Evolutionary conservation across 2,797 vertebrate genomes (phyloP), one percentile per base, ranked within the genome.

Genomic region (Okamejei kenojei): DNA sequence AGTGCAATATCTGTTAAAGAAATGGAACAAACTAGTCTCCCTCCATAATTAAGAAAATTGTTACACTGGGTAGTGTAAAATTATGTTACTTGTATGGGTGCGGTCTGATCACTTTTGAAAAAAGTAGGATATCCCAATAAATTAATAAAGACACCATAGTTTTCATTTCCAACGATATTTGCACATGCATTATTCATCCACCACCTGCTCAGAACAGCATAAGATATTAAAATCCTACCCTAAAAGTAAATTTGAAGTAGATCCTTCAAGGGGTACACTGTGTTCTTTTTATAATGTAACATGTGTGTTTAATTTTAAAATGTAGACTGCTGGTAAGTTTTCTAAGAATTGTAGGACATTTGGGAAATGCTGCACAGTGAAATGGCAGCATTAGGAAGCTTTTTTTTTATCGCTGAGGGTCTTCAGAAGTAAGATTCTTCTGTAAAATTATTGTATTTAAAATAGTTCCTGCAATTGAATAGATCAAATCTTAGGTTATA

Each of bases 281-380:
- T 88, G 82, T 88, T 88, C 84, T 63, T 88, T 88, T 65, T 63
- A 68, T 35, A 88, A 68, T 88, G n/a, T 19, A 88, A 65, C 84
- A 88, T 8, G 5, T 68, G n/a, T 88, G 61, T 88, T 88, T 88
- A 88, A 88, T 88, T 88, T 88, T 68, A 88, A 88, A 88, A 86
- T 61, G 58, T 58, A 86, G 13, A 61, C 29, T 68, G 32, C 29
- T 65, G 65, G 84, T 32, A 88, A 68, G 17, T 88, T 8, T 19
- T 63, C 61, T 88, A 65, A 65, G 61, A 88, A 88, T 88, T 63
- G 58, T 88, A 19, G n/a, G 84, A 63, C 29, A 88, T n/a, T 5
- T 88, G 84, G 84, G 84, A 17, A 65, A 65, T 88, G 15, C 58
- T 88, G 61, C 58, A 54, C n/a, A n/a, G 7, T 35, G 19, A 32